Evolutionary conservation across 2,113 vertebrate species (phyloP), one percentile per base, ranked within the genome.

Genomic region (Apeltes quadracus): DNA sequence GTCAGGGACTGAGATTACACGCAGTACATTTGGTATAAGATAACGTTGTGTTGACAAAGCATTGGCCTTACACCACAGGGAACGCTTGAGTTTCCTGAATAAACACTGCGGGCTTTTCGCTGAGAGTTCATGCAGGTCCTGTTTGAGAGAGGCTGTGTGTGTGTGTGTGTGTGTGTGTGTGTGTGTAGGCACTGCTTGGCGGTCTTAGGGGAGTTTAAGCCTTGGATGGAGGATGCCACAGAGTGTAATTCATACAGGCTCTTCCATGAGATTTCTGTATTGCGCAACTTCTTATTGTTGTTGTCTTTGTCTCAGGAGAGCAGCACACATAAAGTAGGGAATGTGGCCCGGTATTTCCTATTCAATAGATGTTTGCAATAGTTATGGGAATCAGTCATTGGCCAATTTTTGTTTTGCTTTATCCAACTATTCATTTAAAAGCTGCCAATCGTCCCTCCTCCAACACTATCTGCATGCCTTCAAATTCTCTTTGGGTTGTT

Each of bases 181-280:
- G 16, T 51, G 62, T 76, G 61, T 67, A 58, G 69, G 72, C 72
- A 61, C 46, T 27, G 53, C 62, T 29, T 61, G 36, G 36, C 55
- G 63, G 55, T 56, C 76, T 63, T 76, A 25, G 14, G 53, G 36
- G 69, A 58, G 38, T 75, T 73, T 76, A 69, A 50, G 59, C 50
- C 50, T 65, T n/a, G 20, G 61, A 66, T 54, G 53, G 36, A 72
- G 53, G 41, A 74, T 54, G 51, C 54, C 63, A 72, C 38, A 61
- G 51, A 61, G 46, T 12, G 34, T 51, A 50, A 50, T 63, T 51
- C 58, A 74, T 41, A 57, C 3, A 20, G 50, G 41, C 51, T 22
- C 56, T 39, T 70, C 22, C 4, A 57, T 57, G 53, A 41, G 12
- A 44, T 67, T 61, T 58, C 53, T n/a, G 1, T 58, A 38, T 43